phyloP scores from a whole-genome alignment of 2,797 vertebrate genomes.

The Telmatherina bonti region DNA sequence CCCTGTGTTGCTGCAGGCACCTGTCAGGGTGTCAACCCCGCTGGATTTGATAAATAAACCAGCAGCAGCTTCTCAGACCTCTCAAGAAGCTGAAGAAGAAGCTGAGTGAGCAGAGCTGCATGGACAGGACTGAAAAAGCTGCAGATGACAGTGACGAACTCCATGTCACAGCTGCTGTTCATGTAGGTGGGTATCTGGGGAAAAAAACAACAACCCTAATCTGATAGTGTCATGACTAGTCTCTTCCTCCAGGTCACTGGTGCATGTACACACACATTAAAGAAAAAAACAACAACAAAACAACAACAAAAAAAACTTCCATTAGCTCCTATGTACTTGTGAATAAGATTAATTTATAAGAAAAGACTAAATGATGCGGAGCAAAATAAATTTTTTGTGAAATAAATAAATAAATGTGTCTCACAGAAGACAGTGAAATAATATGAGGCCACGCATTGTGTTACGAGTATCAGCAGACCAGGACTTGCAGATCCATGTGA shows the following conservation, averaged over 20 bases:
- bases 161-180: conserved; percentile 19
- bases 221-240: no score
- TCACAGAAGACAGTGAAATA: conserved; percentile 27
- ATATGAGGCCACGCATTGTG: conserved; percentile 51
- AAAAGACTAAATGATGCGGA: not conserved
- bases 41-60: conserved; percentile 68
- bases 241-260: not conserved
- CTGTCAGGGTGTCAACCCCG: conserved; percentile 52
- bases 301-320: not conserved
- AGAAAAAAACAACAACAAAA: not conserved
- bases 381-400: not conserved
- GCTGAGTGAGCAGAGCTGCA: conserved; percentile 43
- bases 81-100: conserved; percentile 35
- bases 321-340: not conserved
- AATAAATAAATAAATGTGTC: not conserved
- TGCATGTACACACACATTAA: not conserved
- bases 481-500: conserved; percentile 32
- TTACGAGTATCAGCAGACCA: conserved; percentile 20
- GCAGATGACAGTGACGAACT: conserved; percentile 20
- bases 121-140: conserved; percentile 31
- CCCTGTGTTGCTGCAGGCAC: conserved; percentile 40
- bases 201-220: not conserved
- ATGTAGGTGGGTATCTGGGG: not conserved
- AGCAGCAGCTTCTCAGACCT: conserved; percentile 51
- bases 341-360: no score